Conservation (phyloP, 2,113 vertebrate genomes). For the Felis chaus region DNA sequence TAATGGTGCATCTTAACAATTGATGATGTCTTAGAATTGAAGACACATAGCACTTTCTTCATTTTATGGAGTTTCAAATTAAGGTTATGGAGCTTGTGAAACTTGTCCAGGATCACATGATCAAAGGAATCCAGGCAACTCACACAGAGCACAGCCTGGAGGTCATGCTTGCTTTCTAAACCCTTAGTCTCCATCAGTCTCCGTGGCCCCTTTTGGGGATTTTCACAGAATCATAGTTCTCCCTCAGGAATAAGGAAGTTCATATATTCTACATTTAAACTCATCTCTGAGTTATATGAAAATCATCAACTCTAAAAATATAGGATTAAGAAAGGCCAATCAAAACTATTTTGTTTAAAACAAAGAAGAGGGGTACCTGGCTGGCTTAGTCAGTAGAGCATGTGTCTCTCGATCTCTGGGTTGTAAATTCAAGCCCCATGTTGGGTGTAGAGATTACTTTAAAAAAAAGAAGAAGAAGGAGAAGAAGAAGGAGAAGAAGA, state of each 20-base stretch:
- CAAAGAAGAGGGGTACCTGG: neutral
- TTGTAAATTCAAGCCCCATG: neutral
- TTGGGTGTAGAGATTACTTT: neutral
- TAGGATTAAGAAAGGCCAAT: neutral
- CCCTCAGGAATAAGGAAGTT: neutral
- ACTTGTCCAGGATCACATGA: neutral
- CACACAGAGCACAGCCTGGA: neutral
- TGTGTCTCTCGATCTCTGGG: neutral
- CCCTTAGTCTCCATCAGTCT: neutral
- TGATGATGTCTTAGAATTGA: neutral
- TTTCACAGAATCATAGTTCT: neutral
- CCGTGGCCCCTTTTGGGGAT: neutral
- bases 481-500: neutral
- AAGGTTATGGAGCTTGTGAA: neutral
- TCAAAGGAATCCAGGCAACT: neutral
- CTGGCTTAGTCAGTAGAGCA: neutral
- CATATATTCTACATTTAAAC: neutral
- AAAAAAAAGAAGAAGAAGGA: neutral
- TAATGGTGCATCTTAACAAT: neutral
- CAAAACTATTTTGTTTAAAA: neutral
- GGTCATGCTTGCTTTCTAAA: neutral
- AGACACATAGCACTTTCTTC: neutral
- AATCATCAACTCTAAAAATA: slow-evolving; percentile 7
- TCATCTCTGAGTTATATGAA: neutral
- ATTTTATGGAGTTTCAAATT: neutral